Conservation (phyloP, 2,113 vertebrate genomes). For the Syngnathus typhle region DNA sequence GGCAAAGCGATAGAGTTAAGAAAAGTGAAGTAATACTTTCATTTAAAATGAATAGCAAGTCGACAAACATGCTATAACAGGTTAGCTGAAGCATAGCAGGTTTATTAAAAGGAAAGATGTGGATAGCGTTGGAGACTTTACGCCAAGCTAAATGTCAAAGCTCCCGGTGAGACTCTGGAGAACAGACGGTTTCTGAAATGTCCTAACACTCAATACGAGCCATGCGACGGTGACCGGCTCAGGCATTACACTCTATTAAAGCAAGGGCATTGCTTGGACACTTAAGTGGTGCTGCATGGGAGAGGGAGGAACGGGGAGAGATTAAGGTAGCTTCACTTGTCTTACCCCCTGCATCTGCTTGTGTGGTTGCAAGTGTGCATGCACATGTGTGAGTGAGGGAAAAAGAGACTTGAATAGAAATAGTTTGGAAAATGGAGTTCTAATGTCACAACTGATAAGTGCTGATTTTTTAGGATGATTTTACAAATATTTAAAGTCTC, state of each 20-base stretch:
- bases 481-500: conserved; percentile 29
- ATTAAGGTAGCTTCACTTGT: conserved; percentile 40
- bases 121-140: conserved; percentile 47
- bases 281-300: conserved; percentile 44
- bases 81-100: background rate
- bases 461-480: background rate
- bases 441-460: background rate
- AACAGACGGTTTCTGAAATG: conserved; percentile 50
- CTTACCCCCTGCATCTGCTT: conserved; percentile 39
- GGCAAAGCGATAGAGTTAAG: conserved; percentile 19
- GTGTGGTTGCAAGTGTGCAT: background rate
- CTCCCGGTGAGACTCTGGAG: conserved; percentile 48
- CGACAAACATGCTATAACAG: conserved; percentile 37
- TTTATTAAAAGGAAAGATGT: background rate
- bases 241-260: conserved; percentile 59
- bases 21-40: conserved; percentile 23
- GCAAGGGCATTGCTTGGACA: conserved; percentile 55
- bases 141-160: conserved; percentile 64
- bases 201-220: conserved; percentile 48
- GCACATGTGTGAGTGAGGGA: too few relatives aligned
- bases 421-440: background rate
- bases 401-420: background rate
- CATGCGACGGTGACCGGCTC: conserved; percentile 48
- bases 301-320: conserved; percentile 40
- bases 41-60: conserved; percentile 26